Percentiles rank a stretch among this genome's conserved stretches.
These are phyloP conservation scores for Rhincodon typus DNA, from an alignment of 2,797 vertebrate species.

Conservation along the genomic window DNA sequence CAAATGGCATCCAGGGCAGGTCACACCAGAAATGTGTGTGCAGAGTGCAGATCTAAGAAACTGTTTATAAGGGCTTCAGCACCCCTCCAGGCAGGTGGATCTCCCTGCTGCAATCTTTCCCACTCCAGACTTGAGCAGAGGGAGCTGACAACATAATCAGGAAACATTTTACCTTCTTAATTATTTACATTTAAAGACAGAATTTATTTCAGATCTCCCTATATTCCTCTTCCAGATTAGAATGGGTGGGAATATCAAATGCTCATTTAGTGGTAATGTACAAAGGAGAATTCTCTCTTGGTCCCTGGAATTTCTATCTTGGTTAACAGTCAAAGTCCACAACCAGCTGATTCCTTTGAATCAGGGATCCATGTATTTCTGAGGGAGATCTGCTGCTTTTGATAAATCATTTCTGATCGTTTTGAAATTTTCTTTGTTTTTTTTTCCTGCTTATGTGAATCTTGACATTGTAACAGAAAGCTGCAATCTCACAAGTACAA, in stretches of 20 bases:
- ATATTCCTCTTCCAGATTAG: background rate
- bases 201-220: background rate
- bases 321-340: background rate
- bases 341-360: background rate
- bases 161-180: background rate
- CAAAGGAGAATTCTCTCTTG: background rate
- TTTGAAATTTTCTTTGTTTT: background rate
- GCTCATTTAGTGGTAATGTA: background rate
- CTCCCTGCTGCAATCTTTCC: background rate
- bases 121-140: background rate
- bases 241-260: background rate
- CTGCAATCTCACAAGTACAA: background rate
- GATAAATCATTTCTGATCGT: background rate
- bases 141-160: background rate
- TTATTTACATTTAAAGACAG: background rate
- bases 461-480: background rate
- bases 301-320: background rate
- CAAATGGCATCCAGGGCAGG: too few species aligned
- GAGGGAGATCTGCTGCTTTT: background rate
- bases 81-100: too few species aligned
- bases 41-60: background rate
- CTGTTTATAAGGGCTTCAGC: background rate
- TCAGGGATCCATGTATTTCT: too few species aligned
- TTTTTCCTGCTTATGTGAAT: background rate
- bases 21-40: too few species aligned